These are phyloP conservation scores for Macrotis lagotis DNA, from an alignment of 2,113 vertebrate species.

Conservation along the genomic window DNA sequence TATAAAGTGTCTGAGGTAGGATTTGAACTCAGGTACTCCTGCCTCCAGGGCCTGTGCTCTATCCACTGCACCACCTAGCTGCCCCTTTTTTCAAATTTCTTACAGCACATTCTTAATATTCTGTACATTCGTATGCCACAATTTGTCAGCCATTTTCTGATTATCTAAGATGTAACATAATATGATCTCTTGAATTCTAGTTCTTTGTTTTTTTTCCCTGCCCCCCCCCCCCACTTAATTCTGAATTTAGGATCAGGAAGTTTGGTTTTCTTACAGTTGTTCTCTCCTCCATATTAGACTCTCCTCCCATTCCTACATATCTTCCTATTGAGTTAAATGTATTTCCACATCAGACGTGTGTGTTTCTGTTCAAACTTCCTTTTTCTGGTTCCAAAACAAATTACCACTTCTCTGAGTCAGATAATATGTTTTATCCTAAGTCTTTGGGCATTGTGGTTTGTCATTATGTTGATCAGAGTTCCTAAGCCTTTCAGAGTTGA, in stretches of 20 bases:
- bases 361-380: not conserved
- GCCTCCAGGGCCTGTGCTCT: too few relatives aligned
- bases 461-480: not conserved
- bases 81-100: not conserved
- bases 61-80: too few relatives aligned
- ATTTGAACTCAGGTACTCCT: too few relatives aligned
- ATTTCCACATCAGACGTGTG: not conserved
- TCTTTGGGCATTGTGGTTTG: not conserved
- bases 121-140: not conserved
- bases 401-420: not conserved
- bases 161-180: not conserved
- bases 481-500: not conserved
- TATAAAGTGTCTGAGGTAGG: too few relatives aligned
- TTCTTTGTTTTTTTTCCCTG: too few relatives aligned
- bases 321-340: not conserved
- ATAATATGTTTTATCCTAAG: not conserved
- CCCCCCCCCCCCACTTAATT: not conserved
- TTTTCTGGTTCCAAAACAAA: not conserved
- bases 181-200: not conserved
- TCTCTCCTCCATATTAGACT: not conserved
- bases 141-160: not conserved
- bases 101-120: not conserved
- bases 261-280: not conserved
- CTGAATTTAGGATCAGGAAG: not conserved
- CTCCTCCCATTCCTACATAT: not conserved